Evolutionary conservation across 1,140 invertebrate genomes (phyloP).

Genomic region (Bombyx mandarina): DNA sequence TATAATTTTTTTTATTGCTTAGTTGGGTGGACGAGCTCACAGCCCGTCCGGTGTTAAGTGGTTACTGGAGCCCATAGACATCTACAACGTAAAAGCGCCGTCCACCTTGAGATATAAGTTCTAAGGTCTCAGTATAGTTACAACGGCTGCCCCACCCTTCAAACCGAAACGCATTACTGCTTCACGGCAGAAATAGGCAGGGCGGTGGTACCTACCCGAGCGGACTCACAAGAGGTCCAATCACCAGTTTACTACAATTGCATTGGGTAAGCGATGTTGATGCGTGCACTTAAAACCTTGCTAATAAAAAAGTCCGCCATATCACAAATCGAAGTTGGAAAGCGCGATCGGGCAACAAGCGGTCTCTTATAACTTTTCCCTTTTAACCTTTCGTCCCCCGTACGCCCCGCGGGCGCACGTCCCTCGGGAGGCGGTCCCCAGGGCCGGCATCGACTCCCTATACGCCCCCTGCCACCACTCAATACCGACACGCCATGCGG

Average conservation of each 20-base stretch:
- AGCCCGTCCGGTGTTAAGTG: too few species aligned
- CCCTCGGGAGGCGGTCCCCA: constrained; percentile 70
- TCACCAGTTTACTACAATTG: not conserved
- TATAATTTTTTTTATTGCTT: too few species aligned
- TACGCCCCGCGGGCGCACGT: constrained; percentile 19
- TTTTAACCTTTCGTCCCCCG: constrained; percentile 65
- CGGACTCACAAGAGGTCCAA: too few species aligned
- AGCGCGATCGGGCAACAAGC: constrained; percentile 61
- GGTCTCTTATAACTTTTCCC: constrained; percentile 70
- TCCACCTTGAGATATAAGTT: too few species aligned
- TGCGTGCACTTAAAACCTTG: not conserved
- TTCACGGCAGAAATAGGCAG: too few species aligned
- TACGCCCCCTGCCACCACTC: constrained; percentile 54
- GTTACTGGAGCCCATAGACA: too few species aligned
- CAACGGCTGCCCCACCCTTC: too few species aligned
- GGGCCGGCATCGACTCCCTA: constrained; percentile 62
- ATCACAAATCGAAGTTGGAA: constrained; percentile 56
- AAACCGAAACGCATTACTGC: too few species aligned
- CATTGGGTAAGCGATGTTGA: not conserved
- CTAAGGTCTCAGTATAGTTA: too few species aligned
- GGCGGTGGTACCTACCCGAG: too few species aligned
- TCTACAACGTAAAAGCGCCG: too few species aligned
- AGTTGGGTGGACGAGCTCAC: constrained; percentile 12
- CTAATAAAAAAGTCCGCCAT: constrained; percentile 20
- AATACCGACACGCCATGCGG: constrained; percentile 66